Evolutionary conservation across 2,797 vertebrate genomes (phyloP), one percentile per base, ranked within the genome.

Genomic region (Sarcophilus harrisii): DNA sequence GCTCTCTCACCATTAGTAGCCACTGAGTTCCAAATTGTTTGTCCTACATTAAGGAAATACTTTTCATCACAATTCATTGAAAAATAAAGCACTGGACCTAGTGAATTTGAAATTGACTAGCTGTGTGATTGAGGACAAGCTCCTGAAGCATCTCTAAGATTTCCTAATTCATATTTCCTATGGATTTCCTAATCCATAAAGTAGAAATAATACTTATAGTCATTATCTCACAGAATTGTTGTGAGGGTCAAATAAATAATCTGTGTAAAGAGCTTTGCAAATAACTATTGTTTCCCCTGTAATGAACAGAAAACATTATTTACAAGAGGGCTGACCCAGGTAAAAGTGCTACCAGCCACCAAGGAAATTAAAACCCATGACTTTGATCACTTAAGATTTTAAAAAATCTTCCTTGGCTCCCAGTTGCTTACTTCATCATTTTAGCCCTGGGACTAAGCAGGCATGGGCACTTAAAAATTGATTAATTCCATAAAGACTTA

Each of bases 401-500:
- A 21, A 73, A 73, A 73, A 73, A 38, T n/a, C 60, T 66, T 66
- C 13, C 62, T 73, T 45, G 5, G 55, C 62, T 94, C 62, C n/a
- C n/a, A 8, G 73, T n/a, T 38, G n/a, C n/a, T 73, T 73, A 73
- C n/a, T 38, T 73, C n/a, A 73, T 73, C 66, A 73, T 38, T 38
- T 73, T 60, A 66, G 59, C 89, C 57, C 45, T 0, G 0, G n/a
- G 52, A 89, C 57, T 58, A 38, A 81, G 1, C 4, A 57, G 73
- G 38, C 5, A 92, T 1, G 13, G 0, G 0, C 24, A 52, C 30
- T 90, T 92, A 90, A 73, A 92, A 95, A 54, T 38, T 90, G 58
- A 52, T 73, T 91, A 21, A 24, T 3, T 16, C 11, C 0, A 49
- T 92, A 73, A 97, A 97, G 94, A 91, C 81, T 87, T 95, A 89